Evolutionary conservation across 1,140 invertebrate genomes (phyloP).

Genomic region (Caerostris darwini): DNA sequence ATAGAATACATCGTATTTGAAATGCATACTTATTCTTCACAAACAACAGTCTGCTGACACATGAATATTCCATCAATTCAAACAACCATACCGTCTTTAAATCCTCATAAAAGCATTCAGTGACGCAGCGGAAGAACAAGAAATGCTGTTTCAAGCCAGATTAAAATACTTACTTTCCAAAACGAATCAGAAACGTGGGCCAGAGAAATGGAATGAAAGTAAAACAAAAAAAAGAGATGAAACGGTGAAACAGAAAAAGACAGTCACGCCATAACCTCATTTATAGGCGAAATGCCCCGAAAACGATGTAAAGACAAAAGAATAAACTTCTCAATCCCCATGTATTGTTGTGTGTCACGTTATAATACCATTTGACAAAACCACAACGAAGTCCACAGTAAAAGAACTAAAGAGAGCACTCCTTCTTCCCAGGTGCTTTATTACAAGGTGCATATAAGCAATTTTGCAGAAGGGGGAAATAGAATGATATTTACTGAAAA

Average conservation of each 20-base stretch:
- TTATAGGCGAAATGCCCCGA: constrained; percentile 67
- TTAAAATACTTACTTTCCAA: constrained; percentile 17
- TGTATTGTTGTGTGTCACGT: constrained; percentile 70
- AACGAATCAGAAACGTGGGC: constrained; percentile 16
- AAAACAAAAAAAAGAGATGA: constrained; percentile 24
- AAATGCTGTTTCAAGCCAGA: constrained; percentile 15
- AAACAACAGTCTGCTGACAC: too few relatives aligned
- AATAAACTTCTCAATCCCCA: constrained; percentile 49
- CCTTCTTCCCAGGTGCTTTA: constrained; percentile 52
- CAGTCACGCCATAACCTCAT: constrained; percentile 65
- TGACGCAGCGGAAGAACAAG: not conserved
- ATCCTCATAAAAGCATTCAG: constrained; percentile 26
- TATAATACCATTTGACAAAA: constrained; percentile 76
- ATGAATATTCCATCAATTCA: too few relatives aligned
- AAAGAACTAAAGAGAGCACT: not conserved
- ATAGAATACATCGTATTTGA: too few relatives aligned
- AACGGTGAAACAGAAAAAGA: constrained; percentile 18
- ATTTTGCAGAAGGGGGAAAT: constrained; percentile 50
- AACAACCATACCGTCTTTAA: not conserved
- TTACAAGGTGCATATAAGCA: constrained; percentile 22
- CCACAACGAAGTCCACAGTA: constrained; percentile 62
- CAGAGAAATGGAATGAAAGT: constrained; percentile 15
- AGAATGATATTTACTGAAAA: constrained; percentile 34
- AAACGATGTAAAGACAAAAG: constrained; percentile 71
- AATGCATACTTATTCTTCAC: too few relatives aligned